Conservation (phyloP, 2,797 vertebrate species). For the Leptatherina wallacei region DNA sequence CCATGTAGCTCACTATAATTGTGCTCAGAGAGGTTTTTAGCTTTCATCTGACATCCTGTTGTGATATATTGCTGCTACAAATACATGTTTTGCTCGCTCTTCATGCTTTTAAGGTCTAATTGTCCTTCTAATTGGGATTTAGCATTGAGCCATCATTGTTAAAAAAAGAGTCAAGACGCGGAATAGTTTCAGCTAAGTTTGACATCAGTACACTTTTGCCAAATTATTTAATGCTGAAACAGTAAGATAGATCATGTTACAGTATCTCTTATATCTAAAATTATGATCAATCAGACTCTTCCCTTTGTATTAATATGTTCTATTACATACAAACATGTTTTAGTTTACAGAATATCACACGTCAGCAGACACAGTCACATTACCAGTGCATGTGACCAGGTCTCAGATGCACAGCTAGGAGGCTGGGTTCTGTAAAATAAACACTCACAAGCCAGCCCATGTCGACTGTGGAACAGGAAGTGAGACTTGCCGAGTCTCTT, state of each 20-base stretch:
- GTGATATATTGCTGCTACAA: conserved; percentile 34
- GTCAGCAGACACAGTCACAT: conserved; percentile 64
- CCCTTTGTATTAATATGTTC: conserved; percentile 33
- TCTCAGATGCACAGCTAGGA: conserved; percentile 33
- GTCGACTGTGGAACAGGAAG: conserved; percentile 39
- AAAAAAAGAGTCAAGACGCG: not conserved
- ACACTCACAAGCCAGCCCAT: conserved; percentile 42
- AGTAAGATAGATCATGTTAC: not conserved
- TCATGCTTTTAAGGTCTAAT: conserved; percentile 8
- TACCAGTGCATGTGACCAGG: conserved; percentile 57
- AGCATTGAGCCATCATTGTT: conserved; percentile 2
- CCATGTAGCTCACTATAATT: conserved; percentile 28
- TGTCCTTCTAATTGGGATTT: conserved; percentile 20
- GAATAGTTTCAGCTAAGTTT: conserved; percentile 2
- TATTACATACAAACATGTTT: conserved; percentile 7
- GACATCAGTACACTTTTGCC: not conserved
- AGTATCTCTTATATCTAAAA: conserved; percentile 20
- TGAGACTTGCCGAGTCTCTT: conserved; percentile 16
- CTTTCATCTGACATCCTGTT: conserved; percentile 20
- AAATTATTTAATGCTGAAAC: not conserved
- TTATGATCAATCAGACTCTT: conserved; percentile 18
- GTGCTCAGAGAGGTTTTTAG: conserved; percentile 22
- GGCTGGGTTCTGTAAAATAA: conserved; percentile 53
- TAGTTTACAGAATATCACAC: conserved; percentile 15
- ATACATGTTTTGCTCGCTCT: conserved; percentile 6